Evolutionary conservation across 2,797 vertebrate species (phyloP).

Genomic region (Syngnathus rostellatus): DNA sequence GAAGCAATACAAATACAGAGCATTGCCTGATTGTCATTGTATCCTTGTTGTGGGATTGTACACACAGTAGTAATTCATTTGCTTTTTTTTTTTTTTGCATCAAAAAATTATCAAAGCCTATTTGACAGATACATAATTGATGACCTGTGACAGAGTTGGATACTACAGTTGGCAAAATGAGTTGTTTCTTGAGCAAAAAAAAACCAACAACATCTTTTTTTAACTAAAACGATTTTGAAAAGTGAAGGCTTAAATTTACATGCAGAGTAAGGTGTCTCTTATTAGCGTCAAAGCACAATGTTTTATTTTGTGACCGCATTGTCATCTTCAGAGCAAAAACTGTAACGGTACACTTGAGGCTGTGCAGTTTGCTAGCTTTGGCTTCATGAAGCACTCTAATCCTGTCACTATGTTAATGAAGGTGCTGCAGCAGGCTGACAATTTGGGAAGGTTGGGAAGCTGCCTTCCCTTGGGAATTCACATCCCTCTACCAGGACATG

Average conservation of each 20-base stretch:
- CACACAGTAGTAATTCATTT: neutral
- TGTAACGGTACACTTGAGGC: neutral
- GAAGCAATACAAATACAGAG: neutral
- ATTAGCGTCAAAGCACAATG: slow-evolving; percentile 55
- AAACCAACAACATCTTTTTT: slow-evolving; percentile 31
- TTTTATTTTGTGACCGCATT: slow-evolving; percentile 59
- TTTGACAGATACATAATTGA: slow-evolving; percentile 13
- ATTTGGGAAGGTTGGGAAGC: slow-evolving; percentile 9
- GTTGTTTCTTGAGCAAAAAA: slow-evolving; percentile 15
- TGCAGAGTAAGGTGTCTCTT: slow-evolving; percentile 44
- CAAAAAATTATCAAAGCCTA: neutral
- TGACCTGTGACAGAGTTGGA: slow-evolving; percentile 17
- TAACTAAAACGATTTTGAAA: slow-evolving; percentile 41
- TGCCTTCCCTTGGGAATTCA: slow-evolving; percentile 30
- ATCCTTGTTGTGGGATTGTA: slow-evolving; percentile 1
- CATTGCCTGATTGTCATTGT: neutral
- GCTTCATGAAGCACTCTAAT: slow-evolving; percentile 39
- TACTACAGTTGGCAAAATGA: slow-evolving; percentile 14
- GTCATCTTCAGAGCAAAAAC: slow-evolving; percentile 44
- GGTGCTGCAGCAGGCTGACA: slow-evolving; percentile 26
- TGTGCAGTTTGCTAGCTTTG: slow-evolving; percentile 14
- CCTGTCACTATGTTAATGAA: slow-evolving; percentile 52
- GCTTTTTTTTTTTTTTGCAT: neutral
- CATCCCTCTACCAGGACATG: slow-evolving; percentile 37
- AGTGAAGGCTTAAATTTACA: slow-evolving; percentile 28